phyloP scores from a whole-genome alignment of 2,797 vertebrate species.

The Protosalanx chinensis region DNA sequence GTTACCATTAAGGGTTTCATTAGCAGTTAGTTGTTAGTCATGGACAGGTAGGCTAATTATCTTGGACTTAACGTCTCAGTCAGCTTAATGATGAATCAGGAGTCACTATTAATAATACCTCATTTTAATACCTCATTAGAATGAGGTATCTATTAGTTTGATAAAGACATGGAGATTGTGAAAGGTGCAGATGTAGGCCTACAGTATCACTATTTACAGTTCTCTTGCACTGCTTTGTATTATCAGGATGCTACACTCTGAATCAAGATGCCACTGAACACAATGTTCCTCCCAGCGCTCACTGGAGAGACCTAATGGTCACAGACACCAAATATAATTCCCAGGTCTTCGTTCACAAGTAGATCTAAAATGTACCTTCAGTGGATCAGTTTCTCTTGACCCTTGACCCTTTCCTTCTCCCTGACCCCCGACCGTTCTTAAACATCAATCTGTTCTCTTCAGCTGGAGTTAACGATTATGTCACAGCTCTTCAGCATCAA shows the following conservation, averaged over 20 bases:
- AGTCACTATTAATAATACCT: no score
- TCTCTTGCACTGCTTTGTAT: no score
- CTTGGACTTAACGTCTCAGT: no score
- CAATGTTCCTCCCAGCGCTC: background rate
- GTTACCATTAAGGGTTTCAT: no score
- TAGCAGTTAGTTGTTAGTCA: no score
- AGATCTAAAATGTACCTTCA: background rate
- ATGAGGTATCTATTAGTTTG: conserved; percentile 10
- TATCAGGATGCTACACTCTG: no score
- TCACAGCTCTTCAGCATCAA: background rate
- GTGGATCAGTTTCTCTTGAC: background rate
- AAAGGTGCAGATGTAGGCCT: background rate
- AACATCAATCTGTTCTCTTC: no score
- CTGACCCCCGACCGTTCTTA: background rate
- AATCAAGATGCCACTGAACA: background rate
- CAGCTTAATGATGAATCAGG: conserved; percentile 50
- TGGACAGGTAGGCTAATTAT: no score
- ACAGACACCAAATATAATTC: background rate
- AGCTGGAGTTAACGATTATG: no score
- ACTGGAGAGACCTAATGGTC: background rate
- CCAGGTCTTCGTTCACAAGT: background rate
- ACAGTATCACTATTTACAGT: background rate
- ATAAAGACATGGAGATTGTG: background rate
- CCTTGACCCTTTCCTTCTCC: background rate
- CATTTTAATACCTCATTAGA: no score